These are phyloP conservation scores for Pollenia angustigena DNA, from an alignment of 2,888 invertebrate genomes.

Conservation along the genomic window DNA sequence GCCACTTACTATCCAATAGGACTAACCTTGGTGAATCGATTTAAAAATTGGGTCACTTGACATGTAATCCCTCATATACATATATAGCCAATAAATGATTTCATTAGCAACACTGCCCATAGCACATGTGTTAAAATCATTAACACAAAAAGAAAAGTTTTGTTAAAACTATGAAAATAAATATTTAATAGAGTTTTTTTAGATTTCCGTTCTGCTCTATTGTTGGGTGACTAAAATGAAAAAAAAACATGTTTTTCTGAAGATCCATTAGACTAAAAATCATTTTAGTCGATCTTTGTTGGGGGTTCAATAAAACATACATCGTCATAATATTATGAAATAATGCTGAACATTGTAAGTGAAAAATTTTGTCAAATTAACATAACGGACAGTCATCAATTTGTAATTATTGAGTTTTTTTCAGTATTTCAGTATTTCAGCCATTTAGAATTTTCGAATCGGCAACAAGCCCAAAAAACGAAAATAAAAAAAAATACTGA, in stretches of 20 bases:
- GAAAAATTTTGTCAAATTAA: conserved; percentile 48
- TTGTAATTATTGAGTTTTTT: conserved; percentile 23
- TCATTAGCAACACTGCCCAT: too few species aligned
- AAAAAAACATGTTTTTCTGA: neutral
- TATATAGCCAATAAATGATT: too few species aligned
- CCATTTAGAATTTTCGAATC: conserved; percentile 36
- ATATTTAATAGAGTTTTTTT: neutral
- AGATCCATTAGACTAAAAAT: neutral
- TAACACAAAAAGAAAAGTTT: neutral
- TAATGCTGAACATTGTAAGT: conserved; percentile 27
- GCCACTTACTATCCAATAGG: too few species aligned
- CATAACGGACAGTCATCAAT: conserved; percentile 61
- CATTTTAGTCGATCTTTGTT: neutral
- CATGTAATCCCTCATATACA: too few species aligned
- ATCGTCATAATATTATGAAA: conserved; percentile 36
- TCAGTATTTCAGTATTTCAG: conserved; percentile 9
- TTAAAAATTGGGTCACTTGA: too few species aligned
- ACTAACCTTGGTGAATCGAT: too few species aligned
- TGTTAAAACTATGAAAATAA: neutral
- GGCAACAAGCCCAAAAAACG: conserved; percentile 46
- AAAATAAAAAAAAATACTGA: neutral
- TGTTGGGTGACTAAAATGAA: neutral
- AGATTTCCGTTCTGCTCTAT: neutral
- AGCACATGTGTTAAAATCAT: neutral
- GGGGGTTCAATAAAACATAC: neutral